Conservation (phyloP, 1,140 invertebrate genomes). For the Sipha flava region DNA sequence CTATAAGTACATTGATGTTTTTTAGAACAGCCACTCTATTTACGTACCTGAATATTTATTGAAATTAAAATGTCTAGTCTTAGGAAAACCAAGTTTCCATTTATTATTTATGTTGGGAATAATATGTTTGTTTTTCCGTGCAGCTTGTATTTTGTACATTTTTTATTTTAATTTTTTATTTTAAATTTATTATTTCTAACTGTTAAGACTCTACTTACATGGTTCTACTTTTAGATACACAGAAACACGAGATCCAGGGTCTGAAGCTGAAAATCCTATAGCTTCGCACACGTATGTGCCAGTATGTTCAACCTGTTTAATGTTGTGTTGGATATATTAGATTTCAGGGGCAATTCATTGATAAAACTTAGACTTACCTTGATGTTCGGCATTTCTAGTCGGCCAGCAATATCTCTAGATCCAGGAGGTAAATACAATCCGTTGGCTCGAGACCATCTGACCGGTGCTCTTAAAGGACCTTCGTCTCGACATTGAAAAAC, state of each 20-base stretch:
- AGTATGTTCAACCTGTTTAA: slow-evolving; percentile 53
- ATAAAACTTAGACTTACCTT: slow-evolving; percentile 47
- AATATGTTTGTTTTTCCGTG: neutral
- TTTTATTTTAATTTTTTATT: neutral
- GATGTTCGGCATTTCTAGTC: slow-evolving; percentile 77
- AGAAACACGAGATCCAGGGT: slow-evolving; percentile 48
- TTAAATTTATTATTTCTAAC: neutral
- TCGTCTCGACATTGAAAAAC: slow-evolving; percentile 88
- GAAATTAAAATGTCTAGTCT: neutral
- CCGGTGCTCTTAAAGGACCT: slow-evolving; percentile 61
- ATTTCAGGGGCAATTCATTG: neutral
- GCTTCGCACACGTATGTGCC: slow-evolving; percentile 79
- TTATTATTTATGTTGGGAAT: neutral
- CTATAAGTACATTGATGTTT: neutral
- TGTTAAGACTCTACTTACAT: slow-evolving; percentile 52
- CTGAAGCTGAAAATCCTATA: slow-evolving; percentile 52
- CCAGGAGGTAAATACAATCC: slow-evolving; percentile 61
- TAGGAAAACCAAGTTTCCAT: slow-evolving; percentile 19
- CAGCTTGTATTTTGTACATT: neutral
- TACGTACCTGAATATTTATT: slow-evolving; percentile 14
- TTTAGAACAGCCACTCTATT: neutral
- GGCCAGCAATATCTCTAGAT: slow-evolving; percentile 54
- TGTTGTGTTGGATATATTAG: neutral
- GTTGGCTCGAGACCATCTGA: slow-evolving; percentile 65
- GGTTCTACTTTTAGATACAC: slow-evolving; percentile 62